These are phyloP conservation scores for Petrolisthes manimaculis DNA, from an alignment of 2,888 invertebrate genomes.

Conservation along the genomic window DNA sequence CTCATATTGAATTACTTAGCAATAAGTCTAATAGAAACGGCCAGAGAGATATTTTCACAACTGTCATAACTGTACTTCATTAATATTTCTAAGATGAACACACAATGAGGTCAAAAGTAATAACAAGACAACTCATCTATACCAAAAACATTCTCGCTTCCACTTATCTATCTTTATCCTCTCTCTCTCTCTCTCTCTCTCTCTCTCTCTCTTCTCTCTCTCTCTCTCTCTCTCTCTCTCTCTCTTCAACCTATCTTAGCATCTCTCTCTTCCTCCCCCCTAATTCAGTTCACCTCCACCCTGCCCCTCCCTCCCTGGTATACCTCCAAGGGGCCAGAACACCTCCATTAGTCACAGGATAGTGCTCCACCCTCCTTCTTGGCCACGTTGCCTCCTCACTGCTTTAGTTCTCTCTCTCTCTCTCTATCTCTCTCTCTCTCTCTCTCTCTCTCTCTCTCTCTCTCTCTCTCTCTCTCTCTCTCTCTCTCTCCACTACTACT, in stretches of 20 bases:
- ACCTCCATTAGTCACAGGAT: conserved; percentile 10
- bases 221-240: neutral
- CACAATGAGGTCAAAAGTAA: no score
- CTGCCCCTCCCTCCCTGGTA: neutral
- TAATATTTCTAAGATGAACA: no score
- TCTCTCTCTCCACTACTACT: neutral
- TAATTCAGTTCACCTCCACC: neutral
- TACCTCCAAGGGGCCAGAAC: neutral
- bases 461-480: neutral
- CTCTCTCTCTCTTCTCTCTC: neutral
- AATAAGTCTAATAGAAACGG: no score
- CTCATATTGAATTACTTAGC: no score
- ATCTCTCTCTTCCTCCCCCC: conserved; percentile 4
- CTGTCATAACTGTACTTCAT: no score
- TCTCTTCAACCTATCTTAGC: neutral
- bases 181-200: neutral
- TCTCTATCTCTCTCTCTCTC: neutral
- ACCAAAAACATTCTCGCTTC: neutral
- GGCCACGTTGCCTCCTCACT: neutral
- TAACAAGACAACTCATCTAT: no score
- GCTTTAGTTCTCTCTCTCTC: neutral
- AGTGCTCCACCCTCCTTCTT: conserved; percentile 5
- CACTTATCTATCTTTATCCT: neutral
- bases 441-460: neutral
- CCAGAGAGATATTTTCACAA: no score